Base-by-base conservation (phyloP, 2,113 vertebrate genomes). In the Carlito syrichta region DNA sequence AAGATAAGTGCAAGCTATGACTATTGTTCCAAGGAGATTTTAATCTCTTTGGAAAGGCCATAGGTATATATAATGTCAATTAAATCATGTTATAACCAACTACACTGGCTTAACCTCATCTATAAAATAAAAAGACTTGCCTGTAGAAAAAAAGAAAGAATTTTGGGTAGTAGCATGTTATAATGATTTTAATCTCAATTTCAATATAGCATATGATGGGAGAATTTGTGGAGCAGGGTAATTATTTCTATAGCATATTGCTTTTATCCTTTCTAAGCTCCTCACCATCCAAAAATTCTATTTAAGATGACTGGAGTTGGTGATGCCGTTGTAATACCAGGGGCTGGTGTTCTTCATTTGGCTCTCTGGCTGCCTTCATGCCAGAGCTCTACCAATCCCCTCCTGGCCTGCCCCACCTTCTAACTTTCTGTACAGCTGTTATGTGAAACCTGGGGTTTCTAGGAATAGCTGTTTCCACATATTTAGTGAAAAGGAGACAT, bases 401-500 rank as follows among this genome's bases (percentile, higher is more conserved):
- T n/a, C 19, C 38, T 25, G 13, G 20, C 12, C 4, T 19, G 52
- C 45, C 25, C 22, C 52, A 12, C 22, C 71, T 40, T 35, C 43
- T 23, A 68, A 8, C 35, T 68, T 23, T 6, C 52, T n/a, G 0
- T 2, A 1, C 0, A 5, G 38, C 91, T 50, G 0, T 62, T 7
- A 0, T 2, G 14, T 8, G 43, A 54, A 54, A 5, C 30, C 30
- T 23, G 77, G 20, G 6, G 43, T 35, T 73, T 35, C 48, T 6
- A 17, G 50, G 58, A 17, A 1, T 2, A 11, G 54, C 69, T 2
- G 2, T 3, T 32, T n/a, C 27, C 52, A 11, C 8, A 0, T 10
- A 25, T 11, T 56, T 56, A 27, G 68, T 3, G 25, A 14, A 2
- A 12, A 1, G 56, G 12, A 10, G 27, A 16, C 3, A 0, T 19